Evolutionary conservation across 2,888 invertebrate species (phyloP).

Genomic region (Coelopa pilipes): DNA sequence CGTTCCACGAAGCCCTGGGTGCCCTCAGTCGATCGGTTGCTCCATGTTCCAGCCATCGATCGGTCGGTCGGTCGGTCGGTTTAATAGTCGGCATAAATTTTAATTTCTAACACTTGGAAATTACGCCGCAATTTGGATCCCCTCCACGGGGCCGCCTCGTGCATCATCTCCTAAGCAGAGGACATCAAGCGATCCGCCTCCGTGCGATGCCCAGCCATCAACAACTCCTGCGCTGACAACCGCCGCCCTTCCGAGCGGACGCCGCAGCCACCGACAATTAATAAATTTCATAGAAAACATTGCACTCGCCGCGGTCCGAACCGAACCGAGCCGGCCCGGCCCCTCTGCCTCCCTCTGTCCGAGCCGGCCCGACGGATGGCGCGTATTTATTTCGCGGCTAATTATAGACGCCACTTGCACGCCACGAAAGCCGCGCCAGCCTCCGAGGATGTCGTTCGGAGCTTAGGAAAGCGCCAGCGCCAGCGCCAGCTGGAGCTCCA

Average conservation of each 20-base stretch:
- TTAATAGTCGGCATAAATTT: slow-evolving; percentile 6
- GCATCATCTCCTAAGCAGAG: background rate
- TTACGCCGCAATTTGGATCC: slow-evolving; percentile 4
- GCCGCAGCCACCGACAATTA: slow-evolving; percentile 59
- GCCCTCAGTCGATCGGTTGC: too few relatives aligned
- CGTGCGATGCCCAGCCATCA: slow-evolving; percentile 9
- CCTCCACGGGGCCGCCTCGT: background rate
- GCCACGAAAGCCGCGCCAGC: background rate
- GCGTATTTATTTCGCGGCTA: slow-evolving; percentile 60
- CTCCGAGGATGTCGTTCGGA: slow-evolving; percentile 39
- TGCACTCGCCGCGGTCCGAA: slow-evolving; percentile 26
- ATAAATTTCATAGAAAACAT: slow-evolving; percentile 50
- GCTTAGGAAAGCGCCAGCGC: slow-evolving; percentile 17
- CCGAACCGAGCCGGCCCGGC: slow-evolving; percentile 41
- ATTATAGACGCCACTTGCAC: slow-evolving; percentile 54
- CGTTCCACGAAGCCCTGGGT: too few relatives aligned
- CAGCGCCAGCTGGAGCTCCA: too few relatives aligned
- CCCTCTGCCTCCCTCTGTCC: slow-evolving; percentile 44
- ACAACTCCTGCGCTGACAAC: background rate
- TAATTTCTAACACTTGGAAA: slow-evolving; percentile 24
- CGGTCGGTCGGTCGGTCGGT: background rate
- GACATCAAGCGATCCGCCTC: slow-evolving; percentile 13
- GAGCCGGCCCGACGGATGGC: slow-evolving; percentile 50
- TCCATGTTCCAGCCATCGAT: too few relatives aligned
- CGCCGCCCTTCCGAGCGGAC: slow-evolving; percentile 53